phyloP scores from a whole-genome alignment of 2,797 vertebrate genomes.

The Philypnodon macrostomus region DNA sequence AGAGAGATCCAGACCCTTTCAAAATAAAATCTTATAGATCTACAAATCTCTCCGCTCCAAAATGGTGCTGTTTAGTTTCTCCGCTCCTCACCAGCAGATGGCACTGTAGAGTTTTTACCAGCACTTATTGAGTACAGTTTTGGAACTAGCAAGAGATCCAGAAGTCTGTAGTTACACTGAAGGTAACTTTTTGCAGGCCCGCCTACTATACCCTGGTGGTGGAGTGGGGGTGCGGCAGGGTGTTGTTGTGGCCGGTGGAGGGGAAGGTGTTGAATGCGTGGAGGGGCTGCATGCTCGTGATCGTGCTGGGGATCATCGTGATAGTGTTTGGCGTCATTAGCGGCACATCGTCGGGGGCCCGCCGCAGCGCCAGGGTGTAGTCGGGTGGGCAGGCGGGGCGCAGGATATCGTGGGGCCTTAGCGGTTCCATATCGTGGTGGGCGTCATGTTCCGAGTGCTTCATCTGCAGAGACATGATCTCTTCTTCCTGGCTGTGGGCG shows the following conservation, averaged over 20 bases:
- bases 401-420: constrained; percentile 83
- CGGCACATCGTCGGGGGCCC: constrained; percentile 89
- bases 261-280: constrained; percentile 90
- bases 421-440: constrained; percentile 85
- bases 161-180: constrained; percentile 48
- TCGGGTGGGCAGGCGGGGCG: constrained; percentile 89
- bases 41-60: constrained; percentile 32
- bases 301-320: constrained; percentile 90
- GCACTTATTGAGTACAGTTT: constrained; percentile 47
- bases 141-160: constrained; percentile 50
- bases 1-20: constrained; percentile 38
- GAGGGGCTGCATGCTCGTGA: constrained; percentile 87
- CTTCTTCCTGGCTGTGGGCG: constrained; percentile 87
- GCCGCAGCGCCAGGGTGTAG: constrained; percentile 88
- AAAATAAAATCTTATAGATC: constrained; percentile 51
- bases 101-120: constrained; percentile 47
- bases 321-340: constrained; percentile 90
- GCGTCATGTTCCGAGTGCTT: constrained; percentile 85
- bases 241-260: constrained; percentile 89
- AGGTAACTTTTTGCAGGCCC: constrained; percentile 43
- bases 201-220: constrained; percentile 92
- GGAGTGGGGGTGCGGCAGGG: constrained; percentile 90
- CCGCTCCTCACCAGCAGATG: constrained; percentile 46
- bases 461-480: constrained; percentile 92
- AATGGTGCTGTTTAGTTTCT: constrained; percentile 52